A percentile compares a stretch with the other conserved stretches of the same genome.
Conservation (phyloP, 2,113 vertebrate species). For the Pyxicephalus adspersus region DNA sequence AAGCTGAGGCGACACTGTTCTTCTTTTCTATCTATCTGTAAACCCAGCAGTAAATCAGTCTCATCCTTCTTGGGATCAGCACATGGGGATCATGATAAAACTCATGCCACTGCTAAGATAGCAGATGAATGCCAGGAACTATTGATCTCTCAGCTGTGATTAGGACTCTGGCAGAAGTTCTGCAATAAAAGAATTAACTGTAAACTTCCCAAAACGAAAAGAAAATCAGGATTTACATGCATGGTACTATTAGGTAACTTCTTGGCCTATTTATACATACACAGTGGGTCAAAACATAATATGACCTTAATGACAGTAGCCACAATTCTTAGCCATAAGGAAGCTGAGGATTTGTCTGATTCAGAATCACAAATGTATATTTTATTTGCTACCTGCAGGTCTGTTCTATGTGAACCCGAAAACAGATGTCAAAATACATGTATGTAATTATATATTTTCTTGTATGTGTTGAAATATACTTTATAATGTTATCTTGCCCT, state of each 20-base stretch:
- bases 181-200: constrained; percentile 26
- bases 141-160: constrained; percentile 41
- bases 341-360: too few relatives aligned
- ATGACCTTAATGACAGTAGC: too few relatives aligned
- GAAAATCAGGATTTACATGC: not conserved
- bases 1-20: constrained; percentile 13
- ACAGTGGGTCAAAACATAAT: not conserved
- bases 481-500: too few relatives aligned
- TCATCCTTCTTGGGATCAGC: constrained; percentile 41
- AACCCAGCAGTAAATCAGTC: constrained; percentile 43
- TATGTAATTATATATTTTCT: too few relatives aligned
- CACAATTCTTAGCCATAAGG: too few relatives aligned
- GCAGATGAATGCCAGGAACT: constrained; percentile 47
- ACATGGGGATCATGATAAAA: constrained; percentile 39
- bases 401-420: too few relatives aligned
- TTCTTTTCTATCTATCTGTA: constrained; percentile 30
- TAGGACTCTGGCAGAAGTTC: constrained; percentile 42
- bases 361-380: too few relatives aligned
- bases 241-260: not conserved
- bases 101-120: constrained; percentile 42
- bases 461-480: too few relatives aligned
- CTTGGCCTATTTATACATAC: too few relatives aligned
- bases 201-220: not conserved
- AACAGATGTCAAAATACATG: too few relatives aligned
- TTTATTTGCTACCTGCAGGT: too few relatives aligned